Evolutionary conservation across 2,888 invertebrate species (phyloP), one percentile per base, ranked within the genome.

Genomic region (Sarcophaga variegata): DNA sequence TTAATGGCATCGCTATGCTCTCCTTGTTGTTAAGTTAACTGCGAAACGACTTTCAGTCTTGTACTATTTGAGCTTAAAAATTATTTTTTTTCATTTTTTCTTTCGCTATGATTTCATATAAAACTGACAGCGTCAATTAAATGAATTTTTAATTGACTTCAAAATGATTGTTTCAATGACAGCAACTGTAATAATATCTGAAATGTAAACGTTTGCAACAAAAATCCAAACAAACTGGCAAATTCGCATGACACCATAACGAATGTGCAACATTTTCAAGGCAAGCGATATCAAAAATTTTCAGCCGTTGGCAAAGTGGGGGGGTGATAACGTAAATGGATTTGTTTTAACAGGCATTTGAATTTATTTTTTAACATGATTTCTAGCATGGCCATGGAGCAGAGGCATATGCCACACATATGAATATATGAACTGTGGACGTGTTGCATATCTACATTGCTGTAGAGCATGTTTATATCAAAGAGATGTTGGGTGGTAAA

Each of bases 91-190:
- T 60, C 12, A n/a, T 8, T 59, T 11, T 54, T 20, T 12, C n/a
- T 20, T 63, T 10, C 22, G 8, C 45, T 67, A 60, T 70, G 17
- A 49, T 78, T 78, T 69, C 10, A 47, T 60, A 20, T 25, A 45
- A 72, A 71, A 80, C 27, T 80, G n/a, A 4, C 79, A 80, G 71
- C 72, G 1, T 54, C 17, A 54, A 54, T 60, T 22, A 45, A 66
- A 60, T 69, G 5, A 69, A 69, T 74, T 74, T 74, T 12, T 62
- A 81, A 81, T 75, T 75, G 74, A 81, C 75, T 63, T 49, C 37
- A 75, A 69, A 81, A 81, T 75, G 25, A 49, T 75, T 49, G 14
- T 62, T 63, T 62, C 69, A 75, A 69, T 81, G 81, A 81, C 75
- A 81, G 81, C 20, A 62, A 75, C 60, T 81, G 81, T 22, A 66